Base-by-base conservation (phyloP, 2,888 invertebrate species). In the Stegana nigrithorax region DNA sequence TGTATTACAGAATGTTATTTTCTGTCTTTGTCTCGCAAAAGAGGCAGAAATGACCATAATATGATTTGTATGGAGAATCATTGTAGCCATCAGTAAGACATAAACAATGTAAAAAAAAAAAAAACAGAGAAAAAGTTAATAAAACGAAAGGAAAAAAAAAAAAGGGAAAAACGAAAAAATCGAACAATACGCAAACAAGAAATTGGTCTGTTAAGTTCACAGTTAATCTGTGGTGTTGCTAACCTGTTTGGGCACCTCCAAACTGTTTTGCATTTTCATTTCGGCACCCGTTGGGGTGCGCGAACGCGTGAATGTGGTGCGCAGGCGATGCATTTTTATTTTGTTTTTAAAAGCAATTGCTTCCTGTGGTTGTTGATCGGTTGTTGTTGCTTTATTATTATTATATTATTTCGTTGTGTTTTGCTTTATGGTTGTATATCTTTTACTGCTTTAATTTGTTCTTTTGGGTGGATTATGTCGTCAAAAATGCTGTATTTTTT, bases 241-340 rank as follows among this genome's bases (percentile, higher is more conserved):
- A n/a, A n/a, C n/a, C 89, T 94, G 94, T 84, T 93, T 93, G 72
- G 95, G 95, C 78, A 95, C 94, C 85, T 95, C 95, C 78, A 95
- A 90, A 86, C 94, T 94, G 87, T 93, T 94, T 85, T 94, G 94
- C 72, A 92, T 93, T 89, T 94, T 94, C 94, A 94, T 94, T 87
- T 95, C 94, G 82, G 93, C 92, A 73, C 94, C 93, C 68, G 94
- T 95, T 69, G 94, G 94, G 73, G 94, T 94, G 81, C 92, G 91
- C 85, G 94, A 94, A 83, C 94, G 90, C 87, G 92, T 93, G 89
- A 94, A 93, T 70, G 94, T 94, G 85, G 93, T 92, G 84, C 93
- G 91, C 88, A 94, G 88, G 84, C 85, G 85, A 63, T 85, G 84
- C 85, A 85, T 85, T 66, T 68, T 14, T 57, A 29, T 60, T 50